A percentile compares a stretch with the other conserved stretches of the same genome.
phyloP scores from a whole-genome alignment of 1,140 invertebrate species.

The Hylyphantes graminicola region DNA sequence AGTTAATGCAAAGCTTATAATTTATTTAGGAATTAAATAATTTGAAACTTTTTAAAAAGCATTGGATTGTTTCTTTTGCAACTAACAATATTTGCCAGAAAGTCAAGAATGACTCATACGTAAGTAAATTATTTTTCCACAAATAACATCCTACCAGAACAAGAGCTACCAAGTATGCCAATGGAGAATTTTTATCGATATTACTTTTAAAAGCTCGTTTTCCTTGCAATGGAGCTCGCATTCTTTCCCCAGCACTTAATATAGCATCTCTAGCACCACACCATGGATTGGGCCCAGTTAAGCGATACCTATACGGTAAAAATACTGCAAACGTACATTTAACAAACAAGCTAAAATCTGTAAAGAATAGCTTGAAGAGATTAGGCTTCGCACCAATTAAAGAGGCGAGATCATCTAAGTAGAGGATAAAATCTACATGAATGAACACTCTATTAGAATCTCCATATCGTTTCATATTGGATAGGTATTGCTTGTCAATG shows the following conservation, averaged over 20 bases:
- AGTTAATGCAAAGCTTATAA: too few species aligned
- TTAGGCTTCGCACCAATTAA: constrained; percentile 54
- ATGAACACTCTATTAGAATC: constrained; percentile 25
- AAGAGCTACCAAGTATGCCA: not conserved
- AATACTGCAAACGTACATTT: constrained; percentile 67
- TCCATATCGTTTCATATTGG: constrained; percentile 59
- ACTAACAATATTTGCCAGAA: not conserved
- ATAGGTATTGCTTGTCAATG: constrained; percentile 60
- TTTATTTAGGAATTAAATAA: not conserved
- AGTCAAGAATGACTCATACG: too few species aligned
- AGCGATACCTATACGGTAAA: constrained; percentile 67
- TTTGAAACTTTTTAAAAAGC: not conserved
- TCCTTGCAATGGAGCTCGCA: constrained; percentile 55
- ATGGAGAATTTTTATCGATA: too few species aligned
- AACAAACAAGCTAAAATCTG: constrained; percentile 59
- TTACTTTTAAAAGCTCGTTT: constrained; percentile 2
- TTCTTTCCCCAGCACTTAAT: constrained; percentile 54
- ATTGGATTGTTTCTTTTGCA: not conserved
- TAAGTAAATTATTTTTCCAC: constrained; percentile 5
- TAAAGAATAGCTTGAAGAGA: constrained; percentile 58
- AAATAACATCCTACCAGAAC: constrained; percentile 5
- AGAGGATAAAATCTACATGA: constrained; percentile 56
- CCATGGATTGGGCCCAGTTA: constrained; percentile 67
- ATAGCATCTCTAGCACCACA: constrained; percentile 66
- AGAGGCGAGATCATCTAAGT: constrained; percentile 55